Percentiles rank a stretch among this genome's conserved stretches.
Evolutionary conservation across 2,888 invertebrate genomes (phyloP).

Genomic region (Smittia sp.): DNA sequence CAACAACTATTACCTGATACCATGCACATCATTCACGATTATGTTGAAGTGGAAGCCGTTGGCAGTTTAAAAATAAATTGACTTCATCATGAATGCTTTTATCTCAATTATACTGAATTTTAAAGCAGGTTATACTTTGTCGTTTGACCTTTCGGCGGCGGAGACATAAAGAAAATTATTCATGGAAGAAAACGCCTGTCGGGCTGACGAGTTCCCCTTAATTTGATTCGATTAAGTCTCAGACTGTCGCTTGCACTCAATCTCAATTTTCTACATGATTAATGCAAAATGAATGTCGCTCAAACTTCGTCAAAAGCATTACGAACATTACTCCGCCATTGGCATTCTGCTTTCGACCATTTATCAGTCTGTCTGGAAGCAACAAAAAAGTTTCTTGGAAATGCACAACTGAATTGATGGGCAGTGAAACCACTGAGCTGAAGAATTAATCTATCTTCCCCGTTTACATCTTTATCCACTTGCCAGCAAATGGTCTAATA

Average conservation of each 20-base stretch:
- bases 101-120: too few relatives aligned
- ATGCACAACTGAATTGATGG: background rate
- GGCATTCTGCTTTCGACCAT: background rate
- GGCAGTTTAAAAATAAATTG: too few relatives aligned
- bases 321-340: background rate
- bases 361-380: background rate
- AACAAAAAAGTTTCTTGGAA: background rate
- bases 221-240: background rate
- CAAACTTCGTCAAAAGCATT: background rate
- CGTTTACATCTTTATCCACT: background rate
- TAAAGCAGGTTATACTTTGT: too few relatives aligned
- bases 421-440: background rate
- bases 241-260: background rate
- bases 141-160: too few relatives aligned
- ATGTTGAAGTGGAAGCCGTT: too few relatives aligned
- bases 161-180: too few relatives aligned
- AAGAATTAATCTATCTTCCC: background rate
- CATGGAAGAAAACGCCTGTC: too few relatives aligned
- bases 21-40: too few relatives aligned
- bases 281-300: background rate
- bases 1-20: too few relatives aligned
- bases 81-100: too few relatives aligned
- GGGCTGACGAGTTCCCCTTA: background rate
- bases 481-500: background rate
- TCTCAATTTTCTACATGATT: conserved; percentile 4